phyloP scores from a whole-genome alignment of 2,113 vertebrate species.

The Petromus typicus region DNA sequence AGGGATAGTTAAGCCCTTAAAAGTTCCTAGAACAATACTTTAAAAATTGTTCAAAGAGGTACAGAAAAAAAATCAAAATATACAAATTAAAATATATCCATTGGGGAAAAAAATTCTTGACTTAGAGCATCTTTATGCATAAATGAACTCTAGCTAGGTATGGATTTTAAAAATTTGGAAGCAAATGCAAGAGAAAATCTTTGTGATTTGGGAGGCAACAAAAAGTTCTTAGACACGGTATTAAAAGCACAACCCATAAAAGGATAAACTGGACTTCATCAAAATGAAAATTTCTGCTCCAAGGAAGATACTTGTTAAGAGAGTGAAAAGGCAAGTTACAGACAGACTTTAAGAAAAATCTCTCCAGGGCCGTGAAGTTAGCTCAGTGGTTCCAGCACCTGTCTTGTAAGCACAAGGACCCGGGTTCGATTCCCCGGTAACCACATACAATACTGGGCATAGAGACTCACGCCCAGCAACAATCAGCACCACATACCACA shows the following conservation, averaged over 20 bases:
- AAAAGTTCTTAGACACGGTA: background rate
- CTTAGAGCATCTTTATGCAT: background rate
- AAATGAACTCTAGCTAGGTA: conserved; percentile 32
- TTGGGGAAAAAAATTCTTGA: background rate
- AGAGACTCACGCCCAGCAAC: too few relatives aligned
- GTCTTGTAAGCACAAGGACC: too few relatives aligned
- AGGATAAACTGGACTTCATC: background rate
- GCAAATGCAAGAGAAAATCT: background rate
- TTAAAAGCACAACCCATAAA: background rate
- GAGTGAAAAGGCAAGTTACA: background rate
- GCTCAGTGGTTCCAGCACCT: too few relatives aligned
- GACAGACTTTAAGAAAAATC: background rate
- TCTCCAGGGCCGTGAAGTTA: too few relatives aligned
- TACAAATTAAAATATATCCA: background rate
- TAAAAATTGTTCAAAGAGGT: background rate
- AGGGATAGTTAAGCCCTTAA: background rate
- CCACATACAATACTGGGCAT: too few relatives aligned
- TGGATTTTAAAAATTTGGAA: background rate
- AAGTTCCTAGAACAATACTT: background rate
- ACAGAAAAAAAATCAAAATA: background rate
- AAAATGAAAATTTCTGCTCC: conserved; percentile 14
- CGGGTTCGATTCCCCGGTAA: too few relatives aligned
- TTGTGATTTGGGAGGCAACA: background rate
- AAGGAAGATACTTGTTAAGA: conserved; percentile 8
- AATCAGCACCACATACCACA: too few relatives aligned